Evolutionary conservation across 2,888 invertebrate genomes (phyloP), one percentile per base, ranked within the genome.

Genomic region (Tillus elongatus): DNA sequence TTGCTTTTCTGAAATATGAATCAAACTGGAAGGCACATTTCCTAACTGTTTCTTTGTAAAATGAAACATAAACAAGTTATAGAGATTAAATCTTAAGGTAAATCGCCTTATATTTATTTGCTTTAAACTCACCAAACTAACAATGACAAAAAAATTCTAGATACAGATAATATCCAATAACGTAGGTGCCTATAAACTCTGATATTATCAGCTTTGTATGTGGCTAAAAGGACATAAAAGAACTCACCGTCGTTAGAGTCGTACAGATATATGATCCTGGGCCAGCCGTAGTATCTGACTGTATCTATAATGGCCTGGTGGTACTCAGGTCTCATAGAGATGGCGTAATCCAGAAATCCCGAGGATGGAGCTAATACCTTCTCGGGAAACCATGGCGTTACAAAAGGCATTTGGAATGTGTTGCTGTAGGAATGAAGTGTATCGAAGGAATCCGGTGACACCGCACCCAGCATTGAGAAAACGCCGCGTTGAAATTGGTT

Each of bases 221-320:
- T n/a, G n/a, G n/a, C n/a, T n/a, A n/a, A n/a, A n/a, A n/a, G n/a
- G n/a, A n/a, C n/a, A n/a, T n/a, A n/a, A n/a, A n/a, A n/a, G 4
- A 4, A 73, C 82, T 75, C 69, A 90, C 90, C 89, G 58, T 90
- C 88, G 57, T 90, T 85, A 1, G 88, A 86, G 64, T 91, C 89
- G 65, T 90, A 91, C 52, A 93, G 73, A 67, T 89, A 91, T 57
- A 91, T 86, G 50, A 92, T 80, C 60, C 82, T 80, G 52, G 78
- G 77, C 92, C 92, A 93, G 30, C 81, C 84, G 66, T 96, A 96
- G 67, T 87, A 83, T 46, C 82, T 75, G 56, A 97, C 90, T 40
- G 93, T 85, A 68, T 95, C 95, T 50, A 95, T 86, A 60, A 97
- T 85, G 40, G 96, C 93, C 57, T 82, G 83, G 66, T 93, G 90